Evolutionary conservation across 2,888 invertebrate genomes (phyloP).

Genomic region (Himalopsyche anomala): DNA sequence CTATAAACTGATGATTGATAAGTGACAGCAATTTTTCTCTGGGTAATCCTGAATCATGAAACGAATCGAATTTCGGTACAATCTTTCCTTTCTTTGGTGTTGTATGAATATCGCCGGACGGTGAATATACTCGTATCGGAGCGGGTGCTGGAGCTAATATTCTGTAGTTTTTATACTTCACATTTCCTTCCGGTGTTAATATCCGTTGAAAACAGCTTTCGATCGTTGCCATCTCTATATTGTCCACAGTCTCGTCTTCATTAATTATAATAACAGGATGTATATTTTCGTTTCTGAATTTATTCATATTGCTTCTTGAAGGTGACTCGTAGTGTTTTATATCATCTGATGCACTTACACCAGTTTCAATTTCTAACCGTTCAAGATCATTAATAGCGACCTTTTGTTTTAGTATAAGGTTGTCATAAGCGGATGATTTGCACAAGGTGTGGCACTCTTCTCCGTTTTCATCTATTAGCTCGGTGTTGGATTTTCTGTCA

Average conservation of each 20-base stretch:
- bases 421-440: slow-evolving; percentile 50
- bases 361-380: slow-evolving; percentile 53
- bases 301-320: background rate
- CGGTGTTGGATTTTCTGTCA: slow-evolving; percentile 4
- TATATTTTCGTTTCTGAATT: slow-evolving; percentile 64
- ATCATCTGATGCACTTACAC: slow-evolving; percentile 51
- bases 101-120: slow-evolving; percentile 72
- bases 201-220: slow-evolving; percentile 69
- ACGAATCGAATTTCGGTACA: slow-evolving; percentile 72
- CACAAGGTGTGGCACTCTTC: slow-evolving; percentile 57
- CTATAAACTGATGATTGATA: slow-evolving; percentile 72
- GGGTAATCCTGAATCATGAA: slow-evolving; percentile 71
- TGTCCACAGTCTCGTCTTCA: slow-evolving; percentile 71
- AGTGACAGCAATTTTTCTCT: slow-evolving; percentile 73
- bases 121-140: slow-evolving; percentile 71
- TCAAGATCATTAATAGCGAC: slow-evolving; percentile 34
- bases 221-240: slow-evolving; percentile 66
- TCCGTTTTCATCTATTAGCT: slow-evolving; percentile 49
- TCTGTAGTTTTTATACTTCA: slow-evolving; percentile 72
- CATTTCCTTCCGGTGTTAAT: slow-evolving; percentile 72
- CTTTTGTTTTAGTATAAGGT: slow-evolving; percentile 56
- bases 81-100: slow-evolving; percentile 71
- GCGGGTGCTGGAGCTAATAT: slow-evolving; percentile 70
- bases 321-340: slow-evolving; percentile 31
- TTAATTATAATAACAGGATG: slow-evolving; percentile 68